Evolutionary conservation across 2,797 vertebrate species (phyloP).

Genomic region (Zenarchopterus dispar): DNA sequence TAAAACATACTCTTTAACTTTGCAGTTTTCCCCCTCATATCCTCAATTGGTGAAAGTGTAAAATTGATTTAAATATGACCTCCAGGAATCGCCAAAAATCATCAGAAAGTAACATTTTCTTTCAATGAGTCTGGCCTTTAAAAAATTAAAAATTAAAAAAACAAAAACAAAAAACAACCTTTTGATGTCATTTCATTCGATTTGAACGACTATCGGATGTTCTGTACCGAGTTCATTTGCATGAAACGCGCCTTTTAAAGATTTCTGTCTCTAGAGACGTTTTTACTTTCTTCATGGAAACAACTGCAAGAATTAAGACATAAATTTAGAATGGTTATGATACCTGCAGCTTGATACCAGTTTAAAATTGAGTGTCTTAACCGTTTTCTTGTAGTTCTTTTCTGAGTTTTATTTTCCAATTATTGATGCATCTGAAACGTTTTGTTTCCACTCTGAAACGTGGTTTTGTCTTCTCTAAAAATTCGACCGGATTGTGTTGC

Average conservation of each 20-base stretch:
- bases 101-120: too few relatives aligned
- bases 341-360: background rate
- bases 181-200: too few relatives aligned
- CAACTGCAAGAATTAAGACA: background rate
- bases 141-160: too few relatives aligned
- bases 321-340: constrained; percentile 7
- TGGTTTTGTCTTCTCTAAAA: background rate
- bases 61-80: constrained; percentile 22
- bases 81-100: background rate
- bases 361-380: background rate
- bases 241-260: too few relatives aligned
- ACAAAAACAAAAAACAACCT: too few relatives aligned
- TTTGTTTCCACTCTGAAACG: background rate
- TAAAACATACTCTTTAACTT: too few relatives aligned
- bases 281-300: background rate
- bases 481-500: background rate
- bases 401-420: background rate
- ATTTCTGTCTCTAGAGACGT: too few relatives aligned
- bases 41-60: background rate
- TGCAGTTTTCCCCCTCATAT: too few relatives aligned
- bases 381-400: background rate
- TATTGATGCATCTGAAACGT: background rate
- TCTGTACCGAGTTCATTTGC: too few relatives aligned
- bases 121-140: too few relatives aligned
- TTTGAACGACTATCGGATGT: too few relatives aligned